A percentile compares a stretch with the other conserved stretches of the same genome.
Evolutionary conservation across 2,113 vertebrate species (phyloP).

Genomic region (Erpornis zantholeuca): DNA sequence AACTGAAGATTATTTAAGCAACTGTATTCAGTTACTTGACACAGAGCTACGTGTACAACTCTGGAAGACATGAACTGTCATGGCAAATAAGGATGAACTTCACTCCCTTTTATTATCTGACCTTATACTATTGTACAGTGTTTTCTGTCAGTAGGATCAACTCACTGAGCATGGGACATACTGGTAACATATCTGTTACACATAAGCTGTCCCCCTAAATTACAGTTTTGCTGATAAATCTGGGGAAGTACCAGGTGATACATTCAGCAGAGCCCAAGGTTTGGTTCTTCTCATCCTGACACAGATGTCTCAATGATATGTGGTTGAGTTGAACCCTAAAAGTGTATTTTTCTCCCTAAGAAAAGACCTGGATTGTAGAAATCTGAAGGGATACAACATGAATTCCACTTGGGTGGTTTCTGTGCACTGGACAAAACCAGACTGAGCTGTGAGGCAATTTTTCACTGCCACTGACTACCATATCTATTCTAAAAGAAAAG

Average conservation of each 20-base stretch:
- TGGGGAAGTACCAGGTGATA: background rate
- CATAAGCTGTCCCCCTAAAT: background rate
- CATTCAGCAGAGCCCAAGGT: background rate
- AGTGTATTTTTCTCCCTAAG: background rate
- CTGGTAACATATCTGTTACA: background rate
- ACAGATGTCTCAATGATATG: background rate
- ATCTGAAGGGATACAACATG: background rate
- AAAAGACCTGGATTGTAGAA: background rate
- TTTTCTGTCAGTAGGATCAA: background rate
- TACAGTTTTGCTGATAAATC: background rate
- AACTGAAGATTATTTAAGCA: background rate
- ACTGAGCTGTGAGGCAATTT: background rate
- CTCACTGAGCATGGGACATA: background rate
- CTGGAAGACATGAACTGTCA: background rate
- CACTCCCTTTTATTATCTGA: background rate
- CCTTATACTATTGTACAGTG: background rate
- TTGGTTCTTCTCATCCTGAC: background rate
- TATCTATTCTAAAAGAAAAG: background rate
- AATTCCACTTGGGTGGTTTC: background rate
- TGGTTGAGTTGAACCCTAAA: background rate
- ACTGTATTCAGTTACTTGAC: background rate
- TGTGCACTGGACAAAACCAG: background rate
- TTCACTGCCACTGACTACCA: background rate
- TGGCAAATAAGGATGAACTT: background rate
- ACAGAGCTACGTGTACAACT: background rate